Evolutionary conservation across 2,797 vertebrate species (phyloP), one percentile per base, ranked within the genome.

Genomic region (Pipistrellus pipistrellus): DNA sequence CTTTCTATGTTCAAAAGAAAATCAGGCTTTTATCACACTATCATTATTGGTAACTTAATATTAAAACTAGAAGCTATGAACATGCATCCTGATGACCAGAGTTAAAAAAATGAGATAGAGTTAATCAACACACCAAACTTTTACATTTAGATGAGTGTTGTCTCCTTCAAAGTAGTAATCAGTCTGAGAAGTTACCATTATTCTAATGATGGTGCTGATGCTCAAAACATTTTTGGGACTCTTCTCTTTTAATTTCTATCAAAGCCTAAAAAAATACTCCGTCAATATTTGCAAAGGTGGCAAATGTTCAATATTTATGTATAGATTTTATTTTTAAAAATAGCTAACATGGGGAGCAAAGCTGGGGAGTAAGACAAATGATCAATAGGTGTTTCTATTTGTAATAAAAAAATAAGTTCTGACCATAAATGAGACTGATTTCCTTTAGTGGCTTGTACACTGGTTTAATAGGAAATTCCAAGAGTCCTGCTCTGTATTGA

Each of bases 61-160:
- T 84, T 84, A 88, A 87, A 95, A 83, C 41, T 90, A 30, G 81
- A 86, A 95, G 30, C 41, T 81, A n/a, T 77, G 53, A 86, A 93
- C 23, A 80, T 88, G 6, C 44, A 51, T 21, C 35, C 66, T 80
- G 23, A 88, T 80, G 32, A 94, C 57, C 35, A 75, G 76, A 66
- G 21, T 76, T 44, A 35, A 94, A 85, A 96, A 93, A 11, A 90
- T 78, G 7, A 35, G 78, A 75, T 14, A 57, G 27, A 92, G 91
- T 89, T 90, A 87, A 84, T 62, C 20, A 85, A 76, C n/a, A 72
- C 41, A 64, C 18, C 17, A 90, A 81, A 78, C 11, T 85, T 81
- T 72, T 35, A 90, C 62, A 90, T 53, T 87, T 38, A 88, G 53
- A 84, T 68, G 35, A 90, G 25, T 91, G 55, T 12, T 83, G 27